Base-by-base conservation (phyloP, 1,140 invertebrate genomes). In the Zaprionus gabonicus region DNA sequence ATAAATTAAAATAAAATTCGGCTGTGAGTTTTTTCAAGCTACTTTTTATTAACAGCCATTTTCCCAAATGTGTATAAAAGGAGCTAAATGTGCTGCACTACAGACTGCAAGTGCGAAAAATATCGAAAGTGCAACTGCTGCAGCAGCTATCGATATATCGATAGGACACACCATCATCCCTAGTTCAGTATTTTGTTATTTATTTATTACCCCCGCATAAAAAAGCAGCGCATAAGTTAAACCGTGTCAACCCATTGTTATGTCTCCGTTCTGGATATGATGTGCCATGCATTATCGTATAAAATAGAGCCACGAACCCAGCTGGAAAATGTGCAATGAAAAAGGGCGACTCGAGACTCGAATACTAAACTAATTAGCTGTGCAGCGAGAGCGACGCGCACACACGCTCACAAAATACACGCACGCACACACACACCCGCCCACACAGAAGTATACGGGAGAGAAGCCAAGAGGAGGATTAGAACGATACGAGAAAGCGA, bases 141-240 rank as follows among this genome's bases (percentile, higher is more conserved):
- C 41, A 46, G 7, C 6, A 17, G n/a, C 41, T n/a, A 68, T 67
- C 20, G 51, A 44, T 38, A 27, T 67, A 77, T 73, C 64, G 59
- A 73, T 73, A 68, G 10, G 13, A 15, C 27, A 13, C 57, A 9
- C 41, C n/a, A 67, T 49, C 63, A 73, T 68, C 70, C 49, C 70
- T 68, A 64, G 25, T 72, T 67, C 66, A 31, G 75, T 67, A 73
- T 73, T 77, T 77, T 72, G 66, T 72, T 77, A 72, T 77, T 72
- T 72, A 67, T 77, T 77, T 73, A 73, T 76, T 76, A 25, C 44
- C 27, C 17, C 23, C n/a, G 46, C 46, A 13, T 20, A 34, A 34
- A 55, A 28, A 20, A 13, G 55, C 28, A 27, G 56, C 41, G n/a
- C 41, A 46, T 46, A 46, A 46, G n/a, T 46, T 46, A 59, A 66